Percentiles rank a stretch among this genome's conserved stretches.
Conservation (phyloP, 2,113 vertebrate genomes). For the Ondatra zibethicus region DNA sequence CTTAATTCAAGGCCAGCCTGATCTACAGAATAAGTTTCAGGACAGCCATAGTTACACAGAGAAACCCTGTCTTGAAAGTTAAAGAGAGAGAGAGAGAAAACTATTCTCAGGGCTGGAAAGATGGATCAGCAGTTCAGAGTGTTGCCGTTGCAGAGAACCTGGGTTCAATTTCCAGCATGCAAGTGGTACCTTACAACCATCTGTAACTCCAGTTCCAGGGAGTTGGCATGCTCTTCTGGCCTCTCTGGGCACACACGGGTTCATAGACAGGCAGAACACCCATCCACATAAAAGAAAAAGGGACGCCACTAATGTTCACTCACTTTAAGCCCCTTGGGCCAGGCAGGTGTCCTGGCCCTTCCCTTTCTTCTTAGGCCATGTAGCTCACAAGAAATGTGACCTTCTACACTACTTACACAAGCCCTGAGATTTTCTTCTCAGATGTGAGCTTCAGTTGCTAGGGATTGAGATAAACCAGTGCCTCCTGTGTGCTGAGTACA, state of each 20-base stretch:
- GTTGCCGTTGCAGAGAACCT: not conserved
- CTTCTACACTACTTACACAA: not conserved
- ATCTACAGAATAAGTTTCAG: no score
- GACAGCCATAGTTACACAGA: no score
- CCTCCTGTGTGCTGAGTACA: not conserved
- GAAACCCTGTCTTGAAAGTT: no score
- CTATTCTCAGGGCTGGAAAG: not conserved
- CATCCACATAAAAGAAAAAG: not conserved
- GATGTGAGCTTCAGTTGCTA: not conserved
- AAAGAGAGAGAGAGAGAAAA: not conserved
- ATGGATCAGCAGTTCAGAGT: not conserved
- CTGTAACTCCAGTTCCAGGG: not conserved
- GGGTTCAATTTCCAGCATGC: not conserved
- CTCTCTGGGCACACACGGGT: not conserved
- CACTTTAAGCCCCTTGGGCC: not conserved
- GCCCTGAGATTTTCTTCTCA: not conserved
- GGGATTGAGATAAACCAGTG: not conserved
- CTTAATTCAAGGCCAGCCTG: no score
- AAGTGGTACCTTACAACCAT: not conserved
- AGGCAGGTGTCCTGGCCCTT: not conserved
- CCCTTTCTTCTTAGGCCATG: not conserved
- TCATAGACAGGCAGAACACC: not conserved
- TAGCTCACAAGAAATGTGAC: not conserved
- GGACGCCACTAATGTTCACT: not conserved
- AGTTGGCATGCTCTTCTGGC: not conserved